Base-by-base conservation (phyloP, 2,113 vertebrate genomes). In the Labeo rohita region DNA sequence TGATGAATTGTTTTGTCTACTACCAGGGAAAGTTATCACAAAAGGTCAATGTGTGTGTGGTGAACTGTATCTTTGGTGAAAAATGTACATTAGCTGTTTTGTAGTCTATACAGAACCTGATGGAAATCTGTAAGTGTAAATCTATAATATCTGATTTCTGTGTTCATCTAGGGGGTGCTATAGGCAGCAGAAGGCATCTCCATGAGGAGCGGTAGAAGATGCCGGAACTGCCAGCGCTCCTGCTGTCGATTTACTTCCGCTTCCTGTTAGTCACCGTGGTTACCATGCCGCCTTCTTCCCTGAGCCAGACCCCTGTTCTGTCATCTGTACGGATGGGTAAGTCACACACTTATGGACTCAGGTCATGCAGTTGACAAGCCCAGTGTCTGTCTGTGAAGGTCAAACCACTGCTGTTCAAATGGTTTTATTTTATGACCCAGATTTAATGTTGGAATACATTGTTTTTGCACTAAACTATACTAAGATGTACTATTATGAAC, bases 181-280 rank as follows among this genome's bases (percentile, higher is more conserved):
- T 92, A 96, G 96, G 97, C 95, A 96, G 95, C 96, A 96, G 95
- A 96, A 96, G 96, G 97, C 95, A 96, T 98, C 97, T 96, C 97
- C 97, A 98, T 98, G 97, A 97, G 97, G 96, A 98, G 96, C 95
- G 95, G 96, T 97, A 95, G 97, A 98, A 98, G 96, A 98, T 98
- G 97, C 97, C 96, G 95, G 95, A 96, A 96, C 96, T 97, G 96
- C 96, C 96, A 96, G 95, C 95, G 91, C 96, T 98, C 95, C 96
- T 98, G 95, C 96, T 98, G 95, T 95, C 95, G 93, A 94, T 95
- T 95, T 94, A 92, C 93, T 92, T 95, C 92, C 92, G 94, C 88
- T 93, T 91, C 92, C 91, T 95, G 87, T 93, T 91, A 85, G 75
- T 89, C 89, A 91, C 95, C 88, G 91, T 96, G 93, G 93, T 96